Percentiles rank a stretch among this genome's conserved stretches.
These are phyloP conservation scores for Pantherophis guttatus DNA, from an alignment of 2,113 vertebrate species.

Conservation along the genomic window DNA sequence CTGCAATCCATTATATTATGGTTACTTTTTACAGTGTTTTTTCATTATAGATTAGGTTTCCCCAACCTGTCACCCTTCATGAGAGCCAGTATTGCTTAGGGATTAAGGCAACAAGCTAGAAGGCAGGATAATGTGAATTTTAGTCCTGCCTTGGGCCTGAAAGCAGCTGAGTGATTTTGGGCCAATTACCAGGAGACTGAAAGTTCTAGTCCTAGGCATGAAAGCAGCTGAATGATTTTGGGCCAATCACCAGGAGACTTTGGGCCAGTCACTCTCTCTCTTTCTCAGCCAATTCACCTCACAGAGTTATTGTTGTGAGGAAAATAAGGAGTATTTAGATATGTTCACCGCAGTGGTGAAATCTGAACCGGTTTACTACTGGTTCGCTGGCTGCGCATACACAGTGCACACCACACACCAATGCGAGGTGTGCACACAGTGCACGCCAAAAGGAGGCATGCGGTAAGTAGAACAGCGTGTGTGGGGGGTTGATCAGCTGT, in stretches of 20 bases:
- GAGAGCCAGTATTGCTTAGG: background rate
- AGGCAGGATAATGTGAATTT: background rate
- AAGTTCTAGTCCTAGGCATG: background rate
- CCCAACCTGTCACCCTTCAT: background rate
- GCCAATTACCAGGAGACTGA: background rate
- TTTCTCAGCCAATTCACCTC: background rate
- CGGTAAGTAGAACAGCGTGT: too few relatives aligned
- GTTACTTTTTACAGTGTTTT: background rate
- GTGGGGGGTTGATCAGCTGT: too few relatives aligned
- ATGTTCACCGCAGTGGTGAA: too few relatives aligned
- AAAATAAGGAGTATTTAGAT: background rate
- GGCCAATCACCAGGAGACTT: background rate
- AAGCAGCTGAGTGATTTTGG: background rate
- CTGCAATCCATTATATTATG: background rate
- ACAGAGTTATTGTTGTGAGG: background rate
- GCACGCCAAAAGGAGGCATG: too few relatives aligned
- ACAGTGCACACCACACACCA: too few relatives aligned
- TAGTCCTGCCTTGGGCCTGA: background rate
- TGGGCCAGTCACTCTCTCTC: too few relatives aligned
- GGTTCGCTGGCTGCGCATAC: too few relatives aligned
- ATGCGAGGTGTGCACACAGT: rapidly evolving
- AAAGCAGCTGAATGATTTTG: background rate
- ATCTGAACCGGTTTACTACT: too few relatives aligned
- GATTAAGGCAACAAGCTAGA: background rate
- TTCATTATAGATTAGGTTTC: background rate